Base-by-base conservation (phyloP, 2,888 invertebrate species). In the Microdon myrmicae region DNA sequence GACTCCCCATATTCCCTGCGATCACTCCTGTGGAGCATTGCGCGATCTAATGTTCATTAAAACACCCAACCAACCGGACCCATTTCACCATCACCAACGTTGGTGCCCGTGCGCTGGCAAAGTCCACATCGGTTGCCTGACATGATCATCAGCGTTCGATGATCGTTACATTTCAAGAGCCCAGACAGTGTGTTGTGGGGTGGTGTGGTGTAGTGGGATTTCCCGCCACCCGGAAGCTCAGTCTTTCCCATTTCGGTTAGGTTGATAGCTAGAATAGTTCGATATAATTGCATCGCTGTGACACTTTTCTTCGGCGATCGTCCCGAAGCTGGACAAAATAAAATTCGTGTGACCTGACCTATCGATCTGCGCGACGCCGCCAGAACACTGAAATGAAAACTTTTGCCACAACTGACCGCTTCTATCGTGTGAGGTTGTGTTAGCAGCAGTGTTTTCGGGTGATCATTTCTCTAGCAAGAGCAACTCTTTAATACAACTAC, bases 11-110 rank as follows among this genome's bases (percentile, higher is more conserved):
- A 4, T 28, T 19, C 2, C 16, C 19, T 25, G 9, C 37, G n/a
- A 26, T 19, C 22, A 31, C 29, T 9, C 28, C n/a, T 32, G 47
- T 45, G 26, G 26, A 47, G 22, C 39, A 47, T 64, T 64, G 58
- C 64, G 64, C 64, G 64, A 64, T 58, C 56, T 53, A 58, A 47
- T 56, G 58, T 64, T 64, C 64, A 64, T 64, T 64, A 64, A 64
- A 64, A 64, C 58, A 64, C 58, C 47, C 64, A 64, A 47, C 64
- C 64, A 64, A 32, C 58, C 64, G 51, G 43, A 53, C 64, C 51
- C 51, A 58, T 64, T 64, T 64, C 64, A 47, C 51, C 64, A 64
- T 51, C 56, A 25, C 26, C 34, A 41, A 41, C 39, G 41, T 32
- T 29, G 32, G 12, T 19, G 14, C 19, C 25, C 51, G 34, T 25